phyloP scores from a whole-genome alignment of 2,888 invertebrate genomes.

The Cantharis lateralis region DNA sequence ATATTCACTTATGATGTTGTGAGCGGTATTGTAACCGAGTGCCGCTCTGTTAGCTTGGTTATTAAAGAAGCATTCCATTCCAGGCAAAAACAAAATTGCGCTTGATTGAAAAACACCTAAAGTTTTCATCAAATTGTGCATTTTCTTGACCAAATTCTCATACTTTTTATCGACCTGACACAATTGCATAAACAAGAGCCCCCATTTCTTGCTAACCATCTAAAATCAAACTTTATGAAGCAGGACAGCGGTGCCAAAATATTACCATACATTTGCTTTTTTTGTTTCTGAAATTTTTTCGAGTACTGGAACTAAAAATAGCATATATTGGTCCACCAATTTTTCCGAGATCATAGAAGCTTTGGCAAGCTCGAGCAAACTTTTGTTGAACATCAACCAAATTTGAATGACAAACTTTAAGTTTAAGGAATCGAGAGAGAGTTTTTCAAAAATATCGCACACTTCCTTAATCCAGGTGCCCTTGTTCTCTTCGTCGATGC shows the following conservation, averaged over 20 bases:
- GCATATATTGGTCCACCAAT: not conserved
- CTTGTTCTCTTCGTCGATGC: not conserved
- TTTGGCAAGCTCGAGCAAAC: not conserved
- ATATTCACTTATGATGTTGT: not conserved
- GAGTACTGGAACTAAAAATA: not conserved
- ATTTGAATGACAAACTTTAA: not conserved
- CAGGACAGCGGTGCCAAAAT: not conserved
- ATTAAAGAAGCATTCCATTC: not conserved
- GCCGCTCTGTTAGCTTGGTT: too few relatives aligned
- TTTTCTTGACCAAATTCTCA: not conserved
- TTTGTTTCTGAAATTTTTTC: not conserved
- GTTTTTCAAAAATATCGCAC: not conserved
- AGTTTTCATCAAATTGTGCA: not conserved
- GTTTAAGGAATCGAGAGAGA: not conserved
- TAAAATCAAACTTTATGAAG: not conserved
- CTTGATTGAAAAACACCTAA: not conserved
- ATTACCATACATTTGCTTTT: not conserved
- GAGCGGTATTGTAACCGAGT: too few relatives aligned
- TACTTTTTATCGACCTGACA: not conserved
- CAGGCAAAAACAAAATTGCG: not conserved
- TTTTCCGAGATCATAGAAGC: not conserved
- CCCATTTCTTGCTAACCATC: not conserved
- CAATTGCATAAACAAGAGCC: not conserved
- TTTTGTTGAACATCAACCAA: not conserved
- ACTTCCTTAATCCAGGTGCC: slow-evolving; percentile 3